phyloP scores from a whole-genome alignment of 2,113 vertebrate species.

The Vireo altiloquus region DNA sequence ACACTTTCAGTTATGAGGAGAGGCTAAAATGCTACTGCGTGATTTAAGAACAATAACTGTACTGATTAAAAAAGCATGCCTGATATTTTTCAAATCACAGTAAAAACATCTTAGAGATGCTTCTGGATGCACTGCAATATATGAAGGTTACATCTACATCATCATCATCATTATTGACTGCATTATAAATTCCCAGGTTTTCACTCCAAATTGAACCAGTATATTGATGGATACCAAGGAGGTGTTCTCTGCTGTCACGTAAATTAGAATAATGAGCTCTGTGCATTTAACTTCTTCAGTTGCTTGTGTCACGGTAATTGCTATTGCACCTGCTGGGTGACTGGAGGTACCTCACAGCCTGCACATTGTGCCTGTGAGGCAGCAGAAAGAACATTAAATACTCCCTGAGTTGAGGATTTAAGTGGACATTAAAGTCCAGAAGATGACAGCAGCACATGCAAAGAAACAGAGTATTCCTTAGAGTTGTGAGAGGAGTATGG shows the following conservation, averaged over 20 bases:
- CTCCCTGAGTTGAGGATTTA: not conserved
- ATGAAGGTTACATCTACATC: not conserved
- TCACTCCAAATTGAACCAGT: not conserved
- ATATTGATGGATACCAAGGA: not conserved
- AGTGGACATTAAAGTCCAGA: not conserved
- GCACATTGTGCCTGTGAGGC: not conserved
- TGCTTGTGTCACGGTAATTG: not conserved
- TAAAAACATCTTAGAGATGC: not conserved
- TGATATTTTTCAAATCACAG: not conserved
- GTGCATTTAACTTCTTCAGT: not conserved
- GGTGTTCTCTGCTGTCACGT: rapidly evolving
- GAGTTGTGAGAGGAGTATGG: rapidly evolving
- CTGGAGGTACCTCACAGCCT: not conserved
- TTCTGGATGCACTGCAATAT: not conserved
- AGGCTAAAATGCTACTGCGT: not conserved
- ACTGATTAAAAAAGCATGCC: not conserved
- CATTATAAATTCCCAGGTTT: not conserved
- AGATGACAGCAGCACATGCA: not conserved
- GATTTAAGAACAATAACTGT: not conserved
- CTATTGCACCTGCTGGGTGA: not conserved
- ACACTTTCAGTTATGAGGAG: not conserved
- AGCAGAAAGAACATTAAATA: not conserved
- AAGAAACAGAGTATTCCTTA: not conserved
- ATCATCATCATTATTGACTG: not conserved
- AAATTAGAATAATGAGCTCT: not conserved